Evolutionary conservation across 2,113 vertebrate genomes (phyloP), one percentile per base, ranked within the genome.

Genomic region (Bos javanicus): DNA sequence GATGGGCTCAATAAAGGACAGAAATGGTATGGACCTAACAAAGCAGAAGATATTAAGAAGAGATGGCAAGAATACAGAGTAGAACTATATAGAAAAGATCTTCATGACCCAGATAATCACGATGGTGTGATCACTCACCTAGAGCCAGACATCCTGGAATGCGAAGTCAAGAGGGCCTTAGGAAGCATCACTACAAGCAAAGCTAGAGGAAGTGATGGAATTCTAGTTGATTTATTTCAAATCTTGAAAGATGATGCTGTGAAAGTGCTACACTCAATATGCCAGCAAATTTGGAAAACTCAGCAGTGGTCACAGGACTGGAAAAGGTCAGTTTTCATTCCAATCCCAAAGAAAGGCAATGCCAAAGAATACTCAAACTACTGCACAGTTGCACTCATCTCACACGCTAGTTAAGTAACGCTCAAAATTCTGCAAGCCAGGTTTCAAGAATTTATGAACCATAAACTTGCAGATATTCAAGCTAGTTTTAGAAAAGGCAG

Each of bases 121-220:
- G 0, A n/a, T n/a, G 33, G 16, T 67, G 2, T 67, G 62, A n/a
- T 67, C 62, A 67, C 33, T 67, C 7, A 67, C 33, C 33, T 67
- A 67, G 33, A 67, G 33, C 16, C 62, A 67, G 62, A 67, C 62
- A 67, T 19, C 62, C 16, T 67, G 33, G 62, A 67, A 67, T 19
- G 62, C 0, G 2, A n/a, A n/a, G 62, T 67, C 33, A 67, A 4
- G 16, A 0, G 4, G 30, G 33, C 62, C 62, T 64, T 64, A n/a
- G 33, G 16, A n/a, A 64, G 62, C 15, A 64, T 64, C 62, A 64
- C 62, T n/a, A 64, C 1, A 0, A n/a, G 4, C 15, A 64, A 64
- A 64, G 30, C 15, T n/a, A 64, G 15, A 1, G 30, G 62, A 64
- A 7, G 33, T 64, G 30, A 64, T 64, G 7, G 33, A 64, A n/a